Evolutionary conservation across 2,113 vertebrate genomes (phyloP).

Genomic region (Notarius quadriscutis): DNA sequence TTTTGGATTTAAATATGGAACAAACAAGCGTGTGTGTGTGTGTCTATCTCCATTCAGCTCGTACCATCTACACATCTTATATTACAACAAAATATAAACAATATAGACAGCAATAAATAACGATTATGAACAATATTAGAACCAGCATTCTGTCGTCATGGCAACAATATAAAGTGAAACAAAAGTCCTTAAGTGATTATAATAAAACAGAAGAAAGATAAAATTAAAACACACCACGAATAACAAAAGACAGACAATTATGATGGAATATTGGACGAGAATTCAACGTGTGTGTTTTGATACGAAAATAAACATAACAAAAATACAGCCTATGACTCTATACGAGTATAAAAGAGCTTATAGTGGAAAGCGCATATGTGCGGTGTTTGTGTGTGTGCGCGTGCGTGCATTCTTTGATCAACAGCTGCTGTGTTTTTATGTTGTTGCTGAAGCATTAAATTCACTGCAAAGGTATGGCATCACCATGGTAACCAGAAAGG

Average conservation of each 20-base stretch:
- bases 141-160: constrained; percentile 22
- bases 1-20: neutral
- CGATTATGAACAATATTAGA: neutral
- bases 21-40: neutral
- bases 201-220: neutral
- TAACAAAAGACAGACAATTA: neutral
- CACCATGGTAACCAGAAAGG: neutral
- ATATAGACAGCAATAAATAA: constrained; percentile 31
- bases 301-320: constrained; percentile 26
- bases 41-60: neutral
- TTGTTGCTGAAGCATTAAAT: neutral
- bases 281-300: neutral
- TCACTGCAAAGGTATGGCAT: neutral
- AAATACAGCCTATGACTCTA: constrained; percentile 3
- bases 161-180: neutral
- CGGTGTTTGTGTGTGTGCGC: neutral
- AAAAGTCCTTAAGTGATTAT: neutral
- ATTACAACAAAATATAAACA: neutral
- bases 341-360: constrained; percentile 27
- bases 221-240: neutral
- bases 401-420: neutral
- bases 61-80: constrained; percentile 9
- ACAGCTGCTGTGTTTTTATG: neutral
- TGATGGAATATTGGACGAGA: neutral
- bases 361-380: neutral